These are phyloP conservation scores for Paraescarpia echinospica DNA, from an alignment of 1,140 invertebrate genomes.

Conservation along the genomic window DNA sequence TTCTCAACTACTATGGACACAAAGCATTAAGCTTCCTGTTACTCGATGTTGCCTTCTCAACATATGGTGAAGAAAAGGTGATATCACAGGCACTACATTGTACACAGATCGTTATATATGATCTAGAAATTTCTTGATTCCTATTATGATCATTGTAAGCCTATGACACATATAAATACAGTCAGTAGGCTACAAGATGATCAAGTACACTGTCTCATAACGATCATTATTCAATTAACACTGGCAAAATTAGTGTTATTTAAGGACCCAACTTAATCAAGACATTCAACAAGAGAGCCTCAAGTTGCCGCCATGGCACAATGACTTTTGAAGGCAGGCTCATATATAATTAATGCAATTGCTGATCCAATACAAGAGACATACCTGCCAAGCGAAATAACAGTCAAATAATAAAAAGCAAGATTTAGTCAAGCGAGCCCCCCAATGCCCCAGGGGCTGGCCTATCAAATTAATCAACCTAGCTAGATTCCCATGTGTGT, in stretches of 20 bases:
- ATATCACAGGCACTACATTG: neutral
- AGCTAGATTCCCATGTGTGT: neutral
- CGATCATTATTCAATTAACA: slow-evolving; percentile 2
- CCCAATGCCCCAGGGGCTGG: neutral
- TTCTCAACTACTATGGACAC: too few species aligned
- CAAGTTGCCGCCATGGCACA: neutral
- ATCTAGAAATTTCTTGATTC: neutral
- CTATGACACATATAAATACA: neutral
- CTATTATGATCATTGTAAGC: neutral
- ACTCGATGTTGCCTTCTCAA: too few species aligned
- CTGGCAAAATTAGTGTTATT: neutral
- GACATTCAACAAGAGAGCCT: neutral
- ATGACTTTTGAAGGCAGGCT: neutral
- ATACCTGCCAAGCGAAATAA: neutral
- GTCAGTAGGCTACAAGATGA: neutral
- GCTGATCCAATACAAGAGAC: neutral
- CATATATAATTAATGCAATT: neutral
- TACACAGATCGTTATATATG: too few species aligned
- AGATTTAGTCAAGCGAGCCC: neutral
- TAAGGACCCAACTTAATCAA: slow-evolving; percentile 5
- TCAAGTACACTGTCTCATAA: neutral
- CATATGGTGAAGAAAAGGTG: neutral
- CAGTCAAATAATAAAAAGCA: neutral
- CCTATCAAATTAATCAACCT: slow-evolving; percentile 1
- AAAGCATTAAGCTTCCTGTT: too few species aligned